These are phyloP conservation scores for Yponomeuta malinellus DNA, from an alignment of 2,888 invertebrate species.

Conservation along the genomic window DNA sequence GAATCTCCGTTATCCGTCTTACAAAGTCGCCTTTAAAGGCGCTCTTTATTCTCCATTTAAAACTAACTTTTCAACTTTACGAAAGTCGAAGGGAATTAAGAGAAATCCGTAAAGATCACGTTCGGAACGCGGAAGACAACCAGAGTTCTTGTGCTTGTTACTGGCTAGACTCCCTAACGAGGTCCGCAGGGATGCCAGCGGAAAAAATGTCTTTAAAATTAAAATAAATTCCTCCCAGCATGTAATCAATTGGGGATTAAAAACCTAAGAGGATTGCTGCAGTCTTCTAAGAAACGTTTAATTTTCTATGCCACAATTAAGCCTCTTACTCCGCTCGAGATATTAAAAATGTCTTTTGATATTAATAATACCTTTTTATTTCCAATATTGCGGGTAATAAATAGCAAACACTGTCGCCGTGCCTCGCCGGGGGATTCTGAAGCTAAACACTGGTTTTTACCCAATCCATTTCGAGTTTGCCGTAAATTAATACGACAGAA, in stretches of 20 bases:
- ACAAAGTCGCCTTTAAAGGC: background rate
- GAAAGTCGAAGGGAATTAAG: background rate
- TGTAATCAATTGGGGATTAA: conserved; percentile 56
- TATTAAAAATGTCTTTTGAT: conserved; percentile 13
- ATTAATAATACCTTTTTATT: conserved; percentile 11
- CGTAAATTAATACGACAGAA: background rate
- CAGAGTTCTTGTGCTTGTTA: conserved; percentile 29
- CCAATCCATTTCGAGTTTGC: conserved; percentile 44
- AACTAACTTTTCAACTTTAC: background rate
- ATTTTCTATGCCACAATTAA: conserved; percentile 18
- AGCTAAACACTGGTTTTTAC: conserved; percentile 22
- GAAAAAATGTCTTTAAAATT: conserved; percentile 45
- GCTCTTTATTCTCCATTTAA: background rate
- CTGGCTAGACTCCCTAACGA: conserved; percentile 41
- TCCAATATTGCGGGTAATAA: conserved; percentile 12
- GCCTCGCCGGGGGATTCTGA: conserved; percentile 8
- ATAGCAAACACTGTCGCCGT: conserved; percentile 8
- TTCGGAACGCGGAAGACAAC: conserved; percentile 21
- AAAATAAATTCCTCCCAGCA: conserved; percentile 44
- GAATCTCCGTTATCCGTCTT: background rate
- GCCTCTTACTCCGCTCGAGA: conserved; percentile 12
- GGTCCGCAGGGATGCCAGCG: conserved; percentile 35
- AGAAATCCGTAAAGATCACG: conserved; percentile 23
- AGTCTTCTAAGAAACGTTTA: conserved; percentile 7
- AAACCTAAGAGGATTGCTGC: conserved; percentile 26